These are phyloP conservation scores for Oplegnathus fasciatus DNA, from an alignment of 2,113 vertebrate species.

Conservation along the genomic window DNA sequence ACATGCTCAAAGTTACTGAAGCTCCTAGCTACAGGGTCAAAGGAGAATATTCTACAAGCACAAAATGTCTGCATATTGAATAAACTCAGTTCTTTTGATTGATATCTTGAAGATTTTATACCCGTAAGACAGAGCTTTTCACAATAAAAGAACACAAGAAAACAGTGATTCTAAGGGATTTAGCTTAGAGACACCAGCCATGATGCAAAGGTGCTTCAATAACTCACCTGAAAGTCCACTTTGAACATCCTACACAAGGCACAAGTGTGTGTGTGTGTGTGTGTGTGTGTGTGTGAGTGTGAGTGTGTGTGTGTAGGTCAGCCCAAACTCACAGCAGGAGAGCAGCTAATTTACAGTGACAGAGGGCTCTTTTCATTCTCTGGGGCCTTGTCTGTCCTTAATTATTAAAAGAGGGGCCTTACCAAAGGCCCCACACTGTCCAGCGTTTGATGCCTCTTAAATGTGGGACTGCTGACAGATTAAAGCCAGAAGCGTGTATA, in stretches of 20 bases:
- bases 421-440: constrained; percentile 66
- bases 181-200: not conserved
- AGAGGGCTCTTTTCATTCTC: constrained; percentile 88
- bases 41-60: constrained; percentile 17
- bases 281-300: too few species aligned
- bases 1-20: not conserved
- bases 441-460: constrained; percentile 90
- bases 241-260: constrained; percentile 51
- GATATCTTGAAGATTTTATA: not conserved
- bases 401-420: constrained; percentile 90
- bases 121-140: not conserved
- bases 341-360: constrained; percentile 89
- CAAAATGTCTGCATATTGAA: constrained; percentile 1
- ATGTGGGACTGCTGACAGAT: constrained; percentile 91
- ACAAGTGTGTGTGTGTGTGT: constrained; percentile 27
- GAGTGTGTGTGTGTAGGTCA: constrained; percentile 53
- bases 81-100: not conserved
- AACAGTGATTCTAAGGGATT: constrained; percentile 44
- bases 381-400: constrained; percentile 87
- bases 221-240: constrained; percentile 61
- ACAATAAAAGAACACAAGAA: constrained; percentile 40
- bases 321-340: constrained; percentile 77
- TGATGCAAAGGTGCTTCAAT: constrained; percentile 15
- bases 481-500: constrained; percentile 78
- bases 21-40: not conserved